Conservation (phyloP, 2,113 vertebrate species). For the Sinocyclocheilus grahami region DNA sequence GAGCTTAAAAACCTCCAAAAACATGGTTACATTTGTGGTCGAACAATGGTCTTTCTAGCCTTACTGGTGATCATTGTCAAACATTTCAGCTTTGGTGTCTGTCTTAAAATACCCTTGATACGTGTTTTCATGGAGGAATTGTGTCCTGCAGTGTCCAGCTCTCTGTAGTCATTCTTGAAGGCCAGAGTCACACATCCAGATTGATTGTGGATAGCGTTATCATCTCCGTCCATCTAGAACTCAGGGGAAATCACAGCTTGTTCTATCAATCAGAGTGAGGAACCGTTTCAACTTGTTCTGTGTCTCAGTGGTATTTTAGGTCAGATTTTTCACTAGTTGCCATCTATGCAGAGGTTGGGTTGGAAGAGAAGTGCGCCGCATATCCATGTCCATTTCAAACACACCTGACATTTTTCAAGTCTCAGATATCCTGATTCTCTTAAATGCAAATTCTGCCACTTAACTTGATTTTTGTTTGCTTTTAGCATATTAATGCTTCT, state of each 20-base stretch:
- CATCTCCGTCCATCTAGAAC: slow-evolving; percentile 64
- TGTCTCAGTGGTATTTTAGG: slow-evolving; percentile 57
- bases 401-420: background rate
- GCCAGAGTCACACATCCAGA: slow-evolving; percentile 59
- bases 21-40: background rate
- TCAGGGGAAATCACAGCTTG: slow-evolving; percentile 65
- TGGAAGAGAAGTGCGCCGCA: slow-evolving; percentile 15
- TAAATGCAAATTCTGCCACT: slow-evolving; percentile 6
- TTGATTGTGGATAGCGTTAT: slow-evolving; percentile 60
- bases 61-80: slow-evolving; percentile 24
- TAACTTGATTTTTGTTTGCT: slow-evolving; percentile 5
- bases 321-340: slow-evolving; percentile 59
- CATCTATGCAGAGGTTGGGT: slow-evolving; percentile 46
- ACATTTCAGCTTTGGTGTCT: slow-evolving; percentile 23
- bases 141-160: slow-evolving; percentile 48
- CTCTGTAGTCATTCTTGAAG: slow-evolving; percentile 59
- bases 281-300: slow-evolving; percentile 64
- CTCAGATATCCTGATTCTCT: background rate
- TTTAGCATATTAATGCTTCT: slow-evolving; percentile 16
- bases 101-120: slow-evolving; percentile 37
- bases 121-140: slow-evolving; percentile 42
- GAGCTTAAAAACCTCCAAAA: background rate
- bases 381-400: background rate
- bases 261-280: slow-evolving; percentile 64
- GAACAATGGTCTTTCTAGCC: background rate